Evolutionary conservation across 2,888 invertebrate genomes (phyloP).

Genomic region (Neoitamus cyanurus): DNA sequence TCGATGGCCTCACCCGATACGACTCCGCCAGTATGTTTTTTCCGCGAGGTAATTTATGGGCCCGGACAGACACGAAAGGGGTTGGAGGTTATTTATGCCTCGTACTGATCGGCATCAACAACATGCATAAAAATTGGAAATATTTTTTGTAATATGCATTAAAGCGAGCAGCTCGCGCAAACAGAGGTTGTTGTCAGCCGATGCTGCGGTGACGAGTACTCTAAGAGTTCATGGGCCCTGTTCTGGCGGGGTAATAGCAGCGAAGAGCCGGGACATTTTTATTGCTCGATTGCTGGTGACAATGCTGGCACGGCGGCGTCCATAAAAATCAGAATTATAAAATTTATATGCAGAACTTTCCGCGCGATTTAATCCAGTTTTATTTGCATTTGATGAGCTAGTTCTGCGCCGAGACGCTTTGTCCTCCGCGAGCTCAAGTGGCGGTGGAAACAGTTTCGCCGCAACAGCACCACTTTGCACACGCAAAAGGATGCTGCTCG

Average conservation of each 20-base stretch:
- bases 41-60: slow-evolving; percentile 21
- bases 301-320: neutral
- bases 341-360: slow-evolving; percentile 51
- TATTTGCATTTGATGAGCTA: slow-evolving; percentile 20
- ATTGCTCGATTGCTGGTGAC: neutral
- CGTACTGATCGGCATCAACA: slow-evolving; percentile 19
- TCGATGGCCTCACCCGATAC: neutral
- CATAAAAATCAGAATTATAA: slow-evolving; percentile 46
- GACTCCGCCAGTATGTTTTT: slow-evolving; percentile 8
- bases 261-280: neutral
- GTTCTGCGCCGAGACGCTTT: neutral
- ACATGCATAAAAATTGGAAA: slow-evolving; percentile 37
- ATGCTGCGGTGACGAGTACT: neutral
- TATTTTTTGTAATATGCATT: slow-evolving; percentile 34
- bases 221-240: neutral
- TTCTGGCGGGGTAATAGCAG: neutral
- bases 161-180: neutral
- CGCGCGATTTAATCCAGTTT: slow-evolving; percentile 48
- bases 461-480: neutral
- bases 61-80: slow-evolving; percentile 11
- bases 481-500: neutral
- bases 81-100: slow-evolving; percentile 25
- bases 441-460: neutral
- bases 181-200: neutral
- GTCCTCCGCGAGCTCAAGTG: neutral